Base-by-base conservation (phyloP, 1,140 invertebrate genomes). In the Aporrectodea caliginosa region DNA sequence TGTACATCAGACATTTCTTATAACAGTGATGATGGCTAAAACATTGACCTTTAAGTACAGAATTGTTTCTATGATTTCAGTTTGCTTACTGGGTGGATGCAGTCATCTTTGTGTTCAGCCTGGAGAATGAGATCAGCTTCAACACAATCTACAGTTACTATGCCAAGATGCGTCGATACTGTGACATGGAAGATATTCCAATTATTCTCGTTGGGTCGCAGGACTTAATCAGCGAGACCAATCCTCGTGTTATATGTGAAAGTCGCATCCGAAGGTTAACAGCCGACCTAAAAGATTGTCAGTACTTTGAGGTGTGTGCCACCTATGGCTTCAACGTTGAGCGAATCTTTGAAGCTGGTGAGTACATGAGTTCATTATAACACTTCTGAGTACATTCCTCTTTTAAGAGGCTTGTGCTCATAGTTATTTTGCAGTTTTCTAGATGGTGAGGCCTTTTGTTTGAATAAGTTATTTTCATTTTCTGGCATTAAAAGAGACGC, bases 61-160 rank as follows among this genome's bases (percentile, higher is more conserved):
- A 58, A 58, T 58, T 58, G 6, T 58, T 58, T 58, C 22, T 22
- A 12, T 58, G 43, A n/a, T n/a, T 88, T 33, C 91, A 99, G 95
- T 98, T 99, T 89, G 94, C 95, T 73, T 92, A 95, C 81, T 99
- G 97, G 97, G 94, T 98, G 85, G 97, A 99, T 90, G 97, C 96
- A 73, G 94, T 98, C 79, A 94, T 99, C 83, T 95, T 98, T 89
- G 97, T 99, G 69, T 99, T 98, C 90, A 96, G 95, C 88, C 90
- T 98, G 82, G 96, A 98, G 88, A 97, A 95, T 91, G 95, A 98
- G 88, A 91, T 94, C 82, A 97, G 95, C 85, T 98, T 98, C 89
- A 95, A 97, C 85, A 93, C 95, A 79, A 93, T 98, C 80, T 95
- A 95, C 88, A 94, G 92, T 87, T 98, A 97, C 81, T 98, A 97